Evolutionary conservation across 1,140 invertebrate species (phyloP).

Genomic region (Rhizoglyphus robini): DNA sequence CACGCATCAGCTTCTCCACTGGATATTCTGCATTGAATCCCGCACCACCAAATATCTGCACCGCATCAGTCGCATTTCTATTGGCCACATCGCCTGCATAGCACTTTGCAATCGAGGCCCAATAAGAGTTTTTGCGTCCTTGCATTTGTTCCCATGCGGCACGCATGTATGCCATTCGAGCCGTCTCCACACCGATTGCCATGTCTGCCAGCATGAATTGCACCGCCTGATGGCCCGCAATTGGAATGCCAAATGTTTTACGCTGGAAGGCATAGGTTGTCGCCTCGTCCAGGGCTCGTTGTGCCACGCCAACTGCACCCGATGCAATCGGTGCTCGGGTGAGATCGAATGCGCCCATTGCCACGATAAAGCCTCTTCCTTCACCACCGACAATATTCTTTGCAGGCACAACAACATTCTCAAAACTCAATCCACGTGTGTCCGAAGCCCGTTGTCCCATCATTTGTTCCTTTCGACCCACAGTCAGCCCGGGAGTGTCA

Average conservation of each 20-base stretch:
- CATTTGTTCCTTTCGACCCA: slow-evolving; percentile 84
- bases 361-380: slow-evolving; percentile 72
- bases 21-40: slow-evolving; percentile 96
- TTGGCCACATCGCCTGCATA: slow-evolving; percentile 98
- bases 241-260: too few relatives aligned
- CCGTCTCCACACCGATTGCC: too few relatives aligned
- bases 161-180: slow-evolving; percentile 65
- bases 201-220: slow-evolving; percentile 90
- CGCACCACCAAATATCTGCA: slow-evolving; percentile 86
- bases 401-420: slow-evolving; percentile 86
- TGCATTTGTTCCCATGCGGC: slow-evolving; percentile 77
- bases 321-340: slow-evolving; percentile 67
- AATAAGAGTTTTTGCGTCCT: slow-evolving; percentile 62
- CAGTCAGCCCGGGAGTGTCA: slow-evolving; percentile 65
- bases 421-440: slow-evolving; percentile 88
- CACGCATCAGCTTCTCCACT: too few relatives aligned
- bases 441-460: slow-evolving; percentile 95
- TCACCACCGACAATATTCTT: slow-evolving; percentile 78
- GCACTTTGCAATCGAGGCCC: slow-evolving; percentile 85
- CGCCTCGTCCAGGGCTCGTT: slow-evolving; percentile 80
- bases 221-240: slow-evolving; percentile 63
- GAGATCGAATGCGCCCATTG: slow-evolving; percentile 89
- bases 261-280: slow-evolving; percentile 59
- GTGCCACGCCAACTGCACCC: slow-evolving; percentile 71
- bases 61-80: slow-evolving; percentile 83